phyloP scores from a whole-genome alignment of 2,888 invertebrate species.

The Heterodera filipjevi region DNA sequence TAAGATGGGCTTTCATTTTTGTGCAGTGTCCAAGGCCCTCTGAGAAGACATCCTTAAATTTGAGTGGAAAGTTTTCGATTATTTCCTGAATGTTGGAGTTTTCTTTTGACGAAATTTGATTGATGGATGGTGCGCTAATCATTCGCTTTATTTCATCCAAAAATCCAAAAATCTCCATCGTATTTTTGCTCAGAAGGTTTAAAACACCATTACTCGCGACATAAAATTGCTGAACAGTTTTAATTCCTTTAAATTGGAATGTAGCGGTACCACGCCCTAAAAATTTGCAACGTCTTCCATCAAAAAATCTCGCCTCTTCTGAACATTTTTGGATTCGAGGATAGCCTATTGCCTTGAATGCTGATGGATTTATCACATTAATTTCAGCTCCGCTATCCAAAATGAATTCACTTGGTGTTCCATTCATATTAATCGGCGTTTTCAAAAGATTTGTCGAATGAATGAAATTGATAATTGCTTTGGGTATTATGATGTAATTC shows the following conservation, averaged over 20 bases:
- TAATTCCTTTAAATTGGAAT: neutral
- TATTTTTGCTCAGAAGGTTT: neutral
- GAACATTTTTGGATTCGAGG: neutral
- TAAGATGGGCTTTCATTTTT: too few species aligned
- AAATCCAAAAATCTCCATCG: neutral
- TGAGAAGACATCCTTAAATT: slow-evolving; percentile 12
- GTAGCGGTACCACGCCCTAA: neutral
- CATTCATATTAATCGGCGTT: neutral
- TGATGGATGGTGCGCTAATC: neutral
- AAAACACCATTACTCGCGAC: neutral
- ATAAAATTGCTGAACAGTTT: neutral
- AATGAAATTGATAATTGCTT: neutral
- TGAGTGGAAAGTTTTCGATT: neutral
- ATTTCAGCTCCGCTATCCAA: neutral
- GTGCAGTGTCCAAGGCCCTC: slow-evolving; percentile 11
- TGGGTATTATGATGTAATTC: neutral
- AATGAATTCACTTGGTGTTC: neutral
- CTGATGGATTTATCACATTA: neutral
- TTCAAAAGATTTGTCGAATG: neutral
- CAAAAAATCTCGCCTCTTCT: neutral
- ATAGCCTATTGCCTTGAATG: neutral
- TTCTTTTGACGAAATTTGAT: neutral
- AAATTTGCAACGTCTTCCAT: neutral
- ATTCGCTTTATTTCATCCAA: neutral
- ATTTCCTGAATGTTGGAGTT: neutral